A percentile compares a stretch with the other conserved stretches of the same genome.
These are phyloP conservation scores for Stenolophus ochropezus DNA, from an alignment of 2,888 invertebrate genomes.

Conservation along the genomic window DNA sequence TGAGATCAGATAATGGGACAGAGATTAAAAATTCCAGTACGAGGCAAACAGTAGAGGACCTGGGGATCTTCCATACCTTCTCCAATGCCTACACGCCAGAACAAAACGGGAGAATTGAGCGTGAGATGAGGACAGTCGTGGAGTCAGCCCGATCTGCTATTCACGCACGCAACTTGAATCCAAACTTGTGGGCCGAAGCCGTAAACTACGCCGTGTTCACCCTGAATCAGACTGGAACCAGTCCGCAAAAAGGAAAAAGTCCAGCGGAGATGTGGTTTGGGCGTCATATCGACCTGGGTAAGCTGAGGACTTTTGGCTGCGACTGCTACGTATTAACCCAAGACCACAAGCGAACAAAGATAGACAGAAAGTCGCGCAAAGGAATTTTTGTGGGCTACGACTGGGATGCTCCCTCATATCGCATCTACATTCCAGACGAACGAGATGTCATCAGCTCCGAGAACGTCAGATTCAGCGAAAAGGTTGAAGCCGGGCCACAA, in stretches of 20 bases:
- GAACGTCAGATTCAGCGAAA: neutral
- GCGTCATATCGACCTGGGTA: too few species aligned
- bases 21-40: constrained; percentile 64
- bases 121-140: too few species aligned
- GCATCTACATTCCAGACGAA: neutral
- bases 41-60: constrained; percentile 61
- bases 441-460: neutral
- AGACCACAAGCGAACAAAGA: neutral
- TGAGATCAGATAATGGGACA: constrained; percentile 64
- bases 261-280: too few species aligned
- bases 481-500: neutral
- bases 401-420: neutral
- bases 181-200: too few species aligned
- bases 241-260: too few species aligned
- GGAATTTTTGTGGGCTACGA: neutral
- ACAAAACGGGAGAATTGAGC: too few species aligned
- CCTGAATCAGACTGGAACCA: too few species aligned
- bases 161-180: too few species aligned
- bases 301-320: neutral
- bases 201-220: too few species aligned
- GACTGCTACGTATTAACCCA: neutral
- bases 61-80: constrained; percentile 63
- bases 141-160: too few species aligned
- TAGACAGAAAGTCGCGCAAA: neutral
- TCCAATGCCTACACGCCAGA: too few species aligned